Percentiles rank a stretch among this genome's conserved stretches.
phyloP scores from a whole-genome alignment of 1,140 invertebrate species.

The Drosophila biarmipes region DNA sequence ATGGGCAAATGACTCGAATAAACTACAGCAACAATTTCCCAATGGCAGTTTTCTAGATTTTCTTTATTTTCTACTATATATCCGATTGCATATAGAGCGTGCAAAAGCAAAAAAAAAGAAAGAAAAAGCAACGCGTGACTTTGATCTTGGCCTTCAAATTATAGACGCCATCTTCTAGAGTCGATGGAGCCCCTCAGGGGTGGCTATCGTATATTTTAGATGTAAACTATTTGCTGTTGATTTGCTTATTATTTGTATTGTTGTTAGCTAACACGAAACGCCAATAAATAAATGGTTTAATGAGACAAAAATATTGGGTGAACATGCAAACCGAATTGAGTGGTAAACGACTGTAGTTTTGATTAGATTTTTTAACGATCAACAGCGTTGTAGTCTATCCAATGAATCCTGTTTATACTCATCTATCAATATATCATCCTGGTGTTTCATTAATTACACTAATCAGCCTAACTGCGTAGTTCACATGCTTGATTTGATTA shows the following conservation, averaged over 20 bases:
- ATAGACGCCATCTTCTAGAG: slow-evolving; percentile 18
- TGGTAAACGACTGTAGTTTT: too few species aligned
- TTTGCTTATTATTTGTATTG: background rate
- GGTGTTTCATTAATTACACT: too few species aligned
- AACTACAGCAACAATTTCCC: slow-evolving; percentile 29
- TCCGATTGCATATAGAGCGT: slow-evolving; percentile 38
- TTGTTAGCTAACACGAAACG: background rate
- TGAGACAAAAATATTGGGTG: background rate
- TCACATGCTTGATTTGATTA: slow-evolving; percentile 1
- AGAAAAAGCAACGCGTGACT: slow-evolving; percentile 62
- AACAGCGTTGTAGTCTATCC: too few species aligned
- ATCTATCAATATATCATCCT: too few species aligned
- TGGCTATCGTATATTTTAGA: slow-evolving; percentile 1
- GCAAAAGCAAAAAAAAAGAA: slow-evolving; percentile 18
- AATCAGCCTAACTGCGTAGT: slow-evolving; percentile 7
- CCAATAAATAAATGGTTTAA: background rate
- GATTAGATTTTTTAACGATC: too few species aligned
- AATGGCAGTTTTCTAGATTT: slow-evolving; percentile 39
- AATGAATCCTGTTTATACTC: too few species aligned
- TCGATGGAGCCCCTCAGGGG: slow-evolving; percentile 3
- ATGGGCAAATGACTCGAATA: slow-evolving; percentile 10
- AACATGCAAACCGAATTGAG: too few species aligned
- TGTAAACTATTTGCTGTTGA: background rate
- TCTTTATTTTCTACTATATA: slow-evolving; percentile 22
- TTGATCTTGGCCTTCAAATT: slow-evolving; percentile 78